Base-by-base conservation (phyloP, 2,113 vertebrate species). In the Lepisosteus osseus region DNA sequence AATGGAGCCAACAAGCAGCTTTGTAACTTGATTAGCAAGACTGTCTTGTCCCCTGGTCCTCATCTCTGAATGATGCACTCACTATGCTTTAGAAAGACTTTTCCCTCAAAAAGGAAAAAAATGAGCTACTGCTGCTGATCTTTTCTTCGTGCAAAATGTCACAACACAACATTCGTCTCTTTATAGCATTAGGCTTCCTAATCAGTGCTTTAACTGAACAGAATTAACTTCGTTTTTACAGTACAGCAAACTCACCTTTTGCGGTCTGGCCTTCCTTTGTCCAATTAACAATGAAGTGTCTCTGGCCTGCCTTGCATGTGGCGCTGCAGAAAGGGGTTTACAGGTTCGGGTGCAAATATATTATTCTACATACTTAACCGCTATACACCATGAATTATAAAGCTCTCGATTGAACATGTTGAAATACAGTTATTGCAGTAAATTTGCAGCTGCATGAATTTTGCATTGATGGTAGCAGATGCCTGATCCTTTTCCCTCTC, bases 391-490 rank as follows among this genome's bases (percentile, higher is more conserved):
- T 59, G 13, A 59, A 59, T 59, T 12, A 59, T 59, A 1, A 6
- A 59, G 56, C 3, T 59, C 3, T 8, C 56, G 13, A 59, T 59
- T 13, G 56, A 59, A 59, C 56, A 8, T 59, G 56, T 59, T 59
- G 56, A 59, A 59, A 59, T 59, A 59, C 3, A 59, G 56, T 59
- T 59, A 59, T 59, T 59, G 56, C 56, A 11, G 56, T 59, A 59
- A 2, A 59, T 59, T 59, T 59, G 56, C 56, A 51, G 9, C 47
- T 5, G 47, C 47, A 51, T 51, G 47, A 51, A 59, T 59, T 59
- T n/a, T n/a, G 11, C 56, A 14, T 12, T 4, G 11, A 4, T 59
- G 56, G 11, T 59, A 4, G 56, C 3, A n/a, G 12, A 59, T 13
- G 11, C 56, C 56, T 59, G 56, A 13, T 59, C 12, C 56, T 12